A percentile compares a stretch with the other conserved stretches of the same genome.
Evolutionary conservation across 2,797 vertebrate genomes (phyloP).

Genomic region (Petrocephalus schoutedeni): DNA sequence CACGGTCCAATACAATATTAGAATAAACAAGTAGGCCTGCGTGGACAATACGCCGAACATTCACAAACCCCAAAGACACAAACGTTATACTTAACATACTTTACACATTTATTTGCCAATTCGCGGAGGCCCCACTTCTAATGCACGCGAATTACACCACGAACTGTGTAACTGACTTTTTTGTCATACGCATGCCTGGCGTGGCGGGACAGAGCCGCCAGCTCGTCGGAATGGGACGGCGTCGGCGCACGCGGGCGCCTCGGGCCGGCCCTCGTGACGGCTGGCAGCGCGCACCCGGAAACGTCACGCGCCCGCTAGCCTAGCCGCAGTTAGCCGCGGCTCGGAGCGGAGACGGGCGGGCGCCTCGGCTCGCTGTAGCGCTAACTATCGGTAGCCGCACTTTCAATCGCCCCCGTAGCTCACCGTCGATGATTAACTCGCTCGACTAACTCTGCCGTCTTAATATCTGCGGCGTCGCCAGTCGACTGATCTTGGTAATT

Average conservation of each 20-base stretch:
- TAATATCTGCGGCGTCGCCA: neutral
- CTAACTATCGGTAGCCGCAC: too few species aligned
- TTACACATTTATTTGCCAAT: neutral
- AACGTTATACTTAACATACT: neutral
- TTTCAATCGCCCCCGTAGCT: neutral
- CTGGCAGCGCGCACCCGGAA: neutral
- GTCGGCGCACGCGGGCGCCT: neutral
- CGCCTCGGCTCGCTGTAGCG: neutral
- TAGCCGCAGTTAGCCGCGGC: neutral
- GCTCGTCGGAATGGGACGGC: neutral
- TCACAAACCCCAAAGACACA: neutral
- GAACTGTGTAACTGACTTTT: neutral
- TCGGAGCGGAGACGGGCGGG: neutral
- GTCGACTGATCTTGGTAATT: neutral
- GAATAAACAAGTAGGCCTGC: neutral
- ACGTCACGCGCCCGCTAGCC: neutral
- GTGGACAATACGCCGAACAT: neutral
- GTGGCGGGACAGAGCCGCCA: neutral
- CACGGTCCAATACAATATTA: neutral
- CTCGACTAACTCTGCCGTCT: neutral
- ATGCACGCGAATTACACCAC: neutral
- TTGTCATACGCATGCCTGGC: neutral
- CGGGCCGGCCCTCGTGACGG: neutral
- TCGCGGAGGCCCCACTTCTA: neutral
- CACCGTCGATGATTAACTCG: neutral